Evolutionary conservation across 2,888 invertebrate species (phyloP).

Genomic region (Spatulosminthurus flaviceps): DNA sequence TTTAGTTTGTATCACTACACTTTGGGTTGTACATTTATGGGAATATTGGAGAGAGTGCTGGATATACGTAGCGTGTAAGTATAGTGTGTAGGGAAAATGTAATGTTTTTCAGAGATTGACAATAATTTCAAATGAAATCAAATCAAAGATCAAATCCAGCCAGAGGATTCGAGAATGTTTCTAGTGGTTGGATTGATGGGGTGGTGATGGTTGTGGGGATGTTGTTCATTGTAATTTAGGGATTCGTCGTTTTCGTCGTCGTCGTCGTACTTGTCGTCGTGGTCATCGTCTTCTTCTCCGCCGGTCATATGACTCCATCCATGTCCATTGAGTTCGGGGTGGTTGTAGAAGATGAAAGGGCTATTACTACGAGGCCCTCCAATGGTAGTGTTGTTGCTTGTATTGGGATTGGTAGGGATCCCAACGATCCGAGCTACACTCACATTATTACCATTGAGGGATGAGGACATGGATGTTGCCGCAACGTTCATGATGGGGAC

Average conservation of each 20-base stretch:
- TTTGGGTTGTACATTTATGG: too few relatives aligned
- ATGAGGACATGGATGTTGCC: constrained; percentile 48
- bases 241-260: constrained; percentile 25
- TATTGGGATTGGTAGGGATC: neutral
- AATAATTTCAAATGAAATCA: constrained; percentile 18
- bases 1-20: too few relatives aligned
- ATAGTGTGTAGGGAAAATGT: too few relatives aligned
- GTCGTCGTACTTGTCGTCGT: constrained; percentile 28
- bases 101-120: neutral
- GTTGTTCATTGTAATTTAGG: neutral
- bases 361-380: neutral
- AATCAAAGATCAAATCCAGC: constrained; percentile 42
- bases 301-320: constrained; percentile 26
- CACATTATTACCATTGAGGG: constrained; percentile 33
- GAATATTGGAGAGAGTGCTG: too few relatives aligned
- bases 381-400: neutral
- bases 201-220: neutral
- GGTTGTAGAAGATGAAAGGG: constrained; percentile 8
- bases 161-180: constrained; percentile 32
- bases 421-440: neutral
- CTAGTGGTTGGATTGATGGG: neutral
- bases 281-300: neutral
- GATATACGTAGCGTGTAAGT: neutral
- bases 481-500: constrained; percentile 31
- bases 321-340: constrained; percentile 15